Evolutionary conservation across 2,888 invertebrate genomes (phyloP).

Genomic region (Sthenelais limicola): DNA sequence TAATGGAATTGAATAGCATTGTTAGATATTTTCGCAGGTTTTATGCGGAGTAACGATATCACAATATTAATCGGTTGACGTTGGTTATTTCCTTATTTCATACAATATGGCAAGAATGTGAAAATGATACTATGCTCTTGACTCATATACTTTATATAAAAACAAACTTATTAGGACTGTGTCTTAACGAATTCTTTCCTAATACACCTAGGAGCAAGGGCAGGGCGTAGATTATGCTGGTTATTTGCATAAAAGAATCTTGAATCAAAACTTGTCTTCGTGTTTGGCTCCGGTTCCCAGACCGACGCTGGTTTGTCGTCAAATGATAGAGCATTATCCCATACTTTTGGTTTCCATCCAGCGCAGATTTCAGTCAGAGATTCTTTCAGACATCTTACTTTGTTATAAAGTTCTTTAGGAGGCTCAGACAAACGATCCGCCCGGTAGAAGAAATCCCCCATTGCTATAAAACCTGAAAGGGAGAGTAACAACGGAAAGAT

Average conservation of each 20-base stretch:
- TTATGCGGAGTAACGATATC: too few species aligned
- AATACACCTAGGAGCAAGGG: background rate
- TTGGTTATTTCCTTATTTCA: too few species aligned
- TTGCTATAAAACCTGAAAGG: slow-evolving; percentile 9
- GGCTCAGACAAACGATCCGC: slow-evolving; percentile 17
- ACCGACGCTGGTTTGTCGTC: slow-evolving; percentile 7
- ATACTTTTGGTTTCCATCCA: slow-evolving; percentile 8
- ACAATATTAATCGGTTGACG: too few species aligned
- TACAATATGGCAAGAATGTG: too few species aligned
- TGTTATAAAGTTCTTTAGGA: background rate
- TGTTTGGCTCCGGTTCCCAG: background rate
- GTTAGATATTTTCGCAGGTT: too few species aligned
- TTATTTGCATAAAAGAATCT: slow-evolving; percentile 3
- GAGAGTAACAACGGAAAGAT: background rate
- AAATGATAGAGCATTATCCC: slow-evolving; percentile 1
- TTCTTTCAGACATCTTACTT: slow-evolving; percentile 2
- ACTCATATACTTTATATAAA: too few species aligned
- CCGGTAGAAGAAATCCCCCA: slow-evolving; percentile 20
- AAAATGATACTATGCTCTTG: too few species aligned
- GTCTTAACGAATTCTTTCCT: background rate
- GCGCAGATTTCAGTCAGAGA: slow-evolving; percentile 14
- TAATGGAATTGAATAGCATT: too few species aligned
- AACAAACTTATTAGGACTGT: too few species aligned
- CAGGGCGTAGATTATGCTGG: background rate
- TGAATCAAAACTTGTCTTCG: background rate